A percentile compares a stretch with the other conserved stretches of the same genome.
Evolutionary conservation across 2,888 invertebrate genomes (phyloP).

Genomic region (Limnephilus marmoratus): DNA sequence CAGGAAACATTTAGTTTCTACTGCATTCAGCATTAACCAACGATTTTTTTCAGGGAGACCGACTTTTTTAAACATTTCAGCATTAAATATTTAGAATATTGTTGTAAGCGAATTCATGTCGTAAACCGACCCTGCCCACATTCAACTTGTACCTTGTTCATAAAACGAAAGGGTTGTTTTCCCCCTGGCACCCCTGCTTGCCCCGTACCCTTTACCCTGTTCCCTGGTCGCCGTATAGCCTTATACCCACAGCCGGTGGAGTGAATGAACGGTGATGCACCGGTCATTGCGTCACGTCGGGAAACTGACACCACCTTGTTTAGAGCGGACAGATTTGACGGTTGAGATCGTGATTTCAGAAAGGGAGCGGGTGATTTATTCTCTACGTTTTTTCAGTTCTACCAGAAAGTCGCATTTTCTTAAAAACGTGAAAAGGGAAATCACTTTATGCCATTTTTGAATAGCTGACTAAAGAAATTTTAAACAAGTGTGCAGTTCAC

Average conservation of each 20-base stretch:
- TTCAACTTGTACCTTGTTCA: conserved; percentile 25
- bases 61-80: too few species aligned
- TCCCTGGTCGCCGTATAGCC: not conserved
- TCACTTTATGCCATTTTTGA: not conserved
- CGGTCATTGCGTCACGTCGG: conserved; percentile 29
- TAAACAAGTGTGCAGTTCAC: not conserved
- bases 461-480: not conserved
- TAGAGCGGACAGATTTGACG: not conserved
- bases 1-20: too few species aligned
- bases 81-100: not conserved
- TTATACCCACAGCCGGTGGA: not conserved
- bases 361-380: not conserved
- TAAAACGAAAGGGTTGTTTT: conserved; percentile 39
- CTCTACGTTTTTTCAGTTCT: not conserved
- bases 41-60: too few species aligned
- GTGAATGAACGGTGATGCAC: conserved; percentile 46
- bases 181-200: not conserved
- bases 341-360: not conserved
- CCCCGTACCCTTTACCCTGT: not conserved
- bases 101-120: too few species aligned
- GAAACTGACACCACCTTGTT: not conserved
- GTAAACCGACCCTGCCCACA: not conserved
- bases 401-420: not conserved
- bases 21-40: too few species aligned
- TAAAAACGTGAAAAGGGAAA: not conserved